Base-by-base conservation (phyloP, 2,888 invertebrate species). In the Ischnura elegans region DNA sequence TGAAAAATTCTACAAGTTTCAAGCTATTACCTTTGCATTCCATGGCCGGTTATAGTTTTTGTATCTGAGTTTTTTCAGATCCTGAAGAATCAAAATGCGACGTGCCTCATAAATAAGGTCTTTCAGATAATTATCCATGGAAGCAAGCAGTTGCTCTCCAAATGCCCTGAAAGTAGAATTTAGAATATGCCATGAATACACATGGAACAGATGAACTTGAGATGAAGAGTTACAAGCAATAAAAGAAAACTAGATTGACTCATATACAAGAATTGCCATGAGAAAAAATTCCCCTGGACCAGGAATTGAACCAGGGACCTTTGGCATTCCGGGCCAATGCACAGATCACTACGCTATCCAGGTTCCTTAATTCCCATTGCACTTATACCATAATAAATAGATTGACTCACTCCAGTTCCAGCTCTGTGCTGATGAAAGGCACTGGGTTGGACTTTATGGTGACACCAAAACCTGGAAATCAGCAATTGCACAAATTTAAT, bases 1-100 rank as follows among this genome's bases (percentile, higher is more conserved):
- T n/a, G n/a, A n/a, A n/a, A n/a, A n/a, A n/a, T n/a, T n/a, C n/a
- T n/a, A n/a, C n/a, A n/a, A n/a, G n/a, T n/a, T n/a, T n/a, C n/a
- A n/a, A 8, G 19, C 61, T 6, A 76, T 8, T 76, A 76, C 76
- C 76, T 76, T 76, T 16, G 76, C 76, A 76, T 76, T 76, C 76
- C 76, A 76, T 76, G 76, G 76, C 36, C 76, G 76, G 6, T 36
- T 13, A 76, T 76, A 76, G 25, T 76, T 36, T 76, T 76, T 76
- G 36, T 76, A 76, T 76, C 13, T 76, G 76, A 76, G 29, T 76
- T 76, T 76, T 76, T 76, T 76, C 36, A 76, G 13, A n/a, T 76
- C 76, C 36, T 76, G 76, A 36, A 76, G 29, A 2, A 13, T 76
- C 16, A 76, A 25, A 13, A 76, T 76, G 13, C 76, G 29, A 36